These are phyloP conservation scores for Balaeniceps rex DNA, from an alignment of 2,113 vertebrate species.

Conservation along the genomic window DNA sequence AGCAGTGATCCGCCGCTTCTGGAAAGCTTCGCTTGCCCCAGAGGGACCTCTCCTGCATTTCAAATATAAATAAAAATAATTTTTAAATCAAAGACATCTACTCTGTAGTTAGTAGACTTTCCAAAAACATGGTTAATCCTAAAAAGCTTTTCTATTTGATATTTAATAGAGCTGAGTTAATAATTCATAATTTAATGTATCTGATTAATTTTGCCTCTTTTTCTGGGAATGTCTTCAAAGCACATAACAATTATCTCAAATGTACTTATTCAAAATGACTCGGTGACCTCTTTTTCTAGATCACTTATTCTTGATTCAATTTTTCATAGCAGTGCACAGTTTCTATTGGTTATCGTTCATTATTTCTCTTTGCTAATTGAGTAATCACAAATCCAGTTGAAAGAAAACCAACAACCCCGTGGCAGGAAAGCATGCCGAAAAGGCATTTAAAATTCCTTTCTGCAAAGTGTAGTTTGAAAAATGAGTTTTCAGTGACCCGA, in stretches of 20 bases:
- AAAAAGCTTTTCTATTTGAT: conserved; percentile 16
- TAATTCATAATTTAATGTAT: conserved; percentile 63
- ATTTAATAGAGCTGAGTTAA: conserved; percentile 53
- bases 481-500: not conserved
- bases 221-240: conserved; percentile 29
- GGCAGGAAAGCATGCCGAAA: not conserved
- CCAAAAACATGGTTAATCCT: not conserved
- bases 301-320: conserved; percentile 26
- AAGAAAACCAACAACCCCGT: not conserved
- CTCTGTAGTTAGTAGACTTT: not conserved
- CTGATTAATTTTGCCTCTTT: conserved; percentile 59
- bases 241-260: conserved; percentile 37
- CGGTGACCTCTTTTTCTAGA: not conserved
- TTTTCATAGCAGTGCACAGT: not conserved
- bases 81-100: not conserved
- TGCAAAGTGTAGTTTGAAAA: not conserved
- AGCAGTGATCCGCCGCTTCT: not conserved
- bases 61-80: not conserved
- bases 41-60: not conserved
- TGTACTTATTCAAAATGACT: conserved; percentile 28
- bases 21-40: accelerated
- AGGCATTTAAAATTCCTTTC: not conserved
- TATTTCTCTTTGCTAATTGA: conserved; percentile 5
- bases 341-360: not conserved
- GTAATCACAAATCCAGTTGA: not conserved